Evolutionary conservation across 1,140 invertebrate genomes (phyloP).

Genomic region (Coboldia fuscipes): DNA sequence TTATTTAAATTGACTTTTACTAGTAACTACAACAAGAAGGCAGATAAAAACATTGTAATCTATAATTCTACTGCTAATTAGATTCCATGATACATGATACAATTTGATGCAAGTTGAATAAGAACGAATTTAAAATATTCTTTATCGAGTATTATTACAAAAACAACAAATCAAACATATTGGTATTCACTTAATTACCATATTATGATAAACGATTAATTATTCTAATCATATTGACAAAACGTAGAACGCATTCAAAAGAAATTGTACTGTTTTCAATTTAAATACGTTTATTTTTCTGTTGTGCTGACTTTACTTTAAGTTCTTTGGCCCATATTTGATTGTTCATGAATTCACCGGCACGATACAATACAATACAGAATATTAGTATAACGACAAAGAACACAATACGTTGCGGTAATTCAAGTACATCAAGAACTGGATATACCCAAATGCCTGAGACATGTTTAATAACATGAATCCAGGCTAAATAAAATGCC

Average conservation of each 20-base stretch:
- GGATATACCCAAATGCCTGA: slow-evolving; percentile 74
- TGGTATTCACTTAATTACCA: too few relatives aligned
- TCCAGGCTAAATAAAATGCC: slow-evolving; percentile 48
- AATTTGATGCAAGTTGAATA: too few relatives aligned
- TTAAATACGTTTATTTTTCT: slow-evolving; percentile 15
- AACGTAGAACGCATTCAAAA: background rate
- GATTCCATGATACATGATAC: too few relatives aligned
- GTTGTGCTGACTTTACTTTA: slow-evolving; percentile 24
- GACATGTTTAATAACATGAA: slow-evolving; percentile 47
- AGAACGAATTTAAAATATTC: too few relatives aligned
- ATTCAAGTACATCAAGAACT: slow-evolving; percentile 48
- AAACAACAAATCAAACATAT: too few relatives aligned
- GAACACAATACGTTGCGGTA: slow-evolving; percentile 46
- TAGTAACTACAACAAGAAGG: too few relatives aligned
- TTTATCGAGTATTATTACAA: too few relatives aligned
- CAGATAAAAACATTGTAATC: too few relatives aligned
- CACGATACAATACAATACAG: slow-evolving; percentile 35
- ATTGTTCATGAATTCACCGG: slow-evolving; percentile 46
- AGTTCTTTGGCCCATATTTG: slow-evolving; percentile 47
- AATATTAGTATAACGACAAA: slow-evolving; percentile 35
- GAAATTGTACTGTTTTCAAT: too few relatives aligned
- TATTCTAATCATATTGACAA: background rate
- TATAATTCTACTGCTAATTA: too few relatives aligned
- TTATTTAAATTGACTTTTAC: too few relatives aligned
- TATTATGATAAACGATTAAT: too few relatives aligned